A percentile compares a stretch with the other conserved stretches of the same genome.
Conservation (phyloP, 2,113 vertebrate genomes). For the Grammomys dolichurus region DNA sequence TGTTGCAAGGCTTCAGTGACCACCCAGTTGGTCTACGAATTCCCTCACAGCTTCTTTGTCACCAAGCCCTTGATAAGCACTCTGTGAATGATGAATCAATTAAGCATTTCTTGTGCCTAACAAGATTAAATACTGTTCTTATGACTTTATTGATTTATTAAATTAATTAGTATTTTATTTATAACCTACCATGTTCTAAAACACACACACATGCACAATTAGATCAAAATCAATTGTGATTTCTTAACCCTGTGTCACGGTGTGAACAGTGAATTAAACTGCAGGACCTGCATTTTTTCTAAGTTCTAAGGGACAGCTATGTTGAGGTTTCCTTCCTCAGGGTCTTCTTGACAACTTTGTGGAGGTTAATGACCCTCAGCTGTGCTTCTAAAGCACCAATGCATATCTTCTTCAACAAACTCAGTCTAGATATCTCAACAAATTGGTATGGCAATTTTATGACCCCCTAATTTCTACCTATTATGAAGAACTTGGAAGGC, state of each 20-base stretch:
- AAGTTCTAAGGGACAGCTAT: not conserved
- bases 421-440: not conserved
- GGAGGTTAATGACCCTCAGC: too few relatives aligned
- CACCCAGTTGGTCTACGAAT: not conserved
- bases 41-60: not conserved
- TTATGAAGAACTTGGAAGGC: not conserved
- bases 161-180: constrained; percentile 61
- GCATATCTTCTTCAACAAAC: not conserved
- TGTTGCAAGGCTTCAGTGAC: not conserved
- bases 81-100: constrained; percentile 39
- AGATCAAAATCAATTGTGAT: constrained; percentile 12
- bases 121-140: constrained; percentile 56
- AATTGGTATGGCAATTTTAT: not conserved
- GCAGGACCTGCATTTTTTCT: not conserved
- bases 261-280: not conserved
- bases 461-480: not conserved
- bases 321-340: not conserved
- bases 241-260: not conserved
- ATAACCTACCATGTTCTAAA: not conserved
- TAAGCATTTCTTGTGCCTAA: constrained; percentile 48
- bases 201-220: not conserved
- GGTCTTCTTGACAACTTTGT: not conserved
- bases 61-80: constrained; percentile 17
- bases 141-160: constrained; percentile 66
- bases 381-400: not conserved